Evolutionary conservation across 2,113 vertebrate genomes (phyloP).

Genomic region (Aplodontia rufa): DNA sequence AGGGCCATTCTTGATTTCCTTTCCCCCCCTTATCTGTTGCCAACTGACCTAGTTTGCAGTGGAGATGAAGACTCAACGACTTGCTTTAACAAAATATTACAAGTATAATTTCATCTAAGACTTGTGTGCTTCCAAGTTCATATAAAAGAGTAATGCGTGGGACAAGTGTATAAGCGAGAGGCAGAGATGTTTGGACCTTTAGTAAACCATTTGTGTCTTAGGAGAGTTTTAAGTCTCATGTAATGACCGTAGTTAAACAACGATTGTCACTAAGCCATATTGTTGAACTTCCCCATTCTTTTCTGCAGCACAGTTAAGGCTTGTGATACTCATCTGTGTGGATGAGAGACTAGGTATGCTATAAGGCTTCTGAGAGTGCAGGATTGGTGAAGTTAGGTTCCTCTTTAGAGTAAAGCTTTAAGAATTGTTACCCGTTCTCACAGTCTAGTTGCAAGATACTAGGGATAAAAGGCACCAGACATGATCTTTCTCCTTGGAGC

Average conservation of each 20-base stretch:
- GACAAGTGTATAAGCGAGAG: neutral
- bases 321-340: neutral
- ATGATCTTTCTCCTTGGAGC: neutral
- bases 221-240: neutral
- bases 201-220: neutral
- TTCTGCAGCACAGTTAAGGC: neutral
- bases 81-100: slow-evolving; percentile 41
- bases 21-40: neutral
- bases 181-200: neutral
- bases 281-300: neutral
- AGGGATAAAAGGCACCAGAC: neutral
- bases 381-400: neutral
- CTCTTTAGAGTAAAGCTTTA: neutral
- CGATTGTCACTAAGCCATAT: neutral
- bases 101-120: slow-evolving; percentile 37
- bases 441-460: neutral
- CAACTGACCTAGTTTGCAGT: slow-evolving; percentile 57
- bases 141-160: neutral
- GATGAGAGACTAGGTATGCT: neutral
- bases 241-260: neutral
- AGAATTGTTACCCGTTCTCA: neutral
- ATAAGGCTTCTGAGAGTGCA: neutral
- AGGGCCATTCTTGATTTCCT: slow-evolving; percentile 20
- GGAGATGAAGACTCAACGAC: neutral
- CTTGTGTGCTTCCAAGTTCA: slow-evolving; percentile 1